Evolutionary conservation across 2,113 vertebrate species (phyloP), one percentile per base, ranked within the genome.

Genomic region (Ceyx margarethae): DNA sequence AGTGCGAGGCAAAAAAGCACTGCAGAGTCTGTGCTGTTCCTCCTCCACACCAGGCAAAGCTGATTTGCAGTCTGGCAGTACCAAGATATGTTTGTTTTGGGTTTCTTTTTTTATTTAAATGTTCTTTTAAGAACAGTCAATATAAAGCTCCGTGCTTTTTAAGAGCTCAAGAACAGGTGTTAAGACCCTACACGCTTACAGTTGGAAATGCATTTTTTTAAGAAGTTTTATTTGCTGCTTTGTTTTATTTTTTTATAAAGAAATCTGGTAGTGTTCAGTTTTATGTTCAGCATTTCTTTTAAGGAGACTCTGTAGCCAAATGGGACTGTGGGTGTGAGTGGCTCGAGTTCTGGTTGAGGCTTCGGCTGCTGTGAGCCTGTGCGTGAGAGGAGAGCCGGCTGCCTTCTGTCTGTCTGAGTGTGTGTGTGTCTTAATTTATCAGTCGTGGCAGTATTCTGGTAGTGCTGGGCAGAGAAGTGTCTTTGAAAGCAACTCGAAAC

Each of bases 221-320:
- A 91, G 40, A 67, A 43, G 73, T 91, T 84, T 88, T 91, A 79
- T 81, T 94, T 91, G 94, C 90, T 95, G 95, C 93, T 96, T 95
- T 12, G 9, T 84, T 35, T 26, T 53, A 53, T 91, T 89, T 84
- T 88, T 91, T 90, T 95, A 87, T 67, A 95, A 94, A 95, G 78
- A 91, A 75, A 64, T 78, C 54, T 15, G 8, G 19, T 91, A 80
- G 90, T 18, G 25, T 96, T 92, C 74, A 17, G 71, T 94, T 95
- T 85, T 53, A 83, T 3, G 40, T 94, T 96, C 79, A 89, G 92
- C 95, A 95, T 96, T 96, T 96, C 95, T 96, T 95, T 73, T 81
- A 53, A 85, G 91, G 80, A 87, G 85, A 79, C 87, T 92, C 78
- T 67, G 81, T 78, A 92, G 95, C 89, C 94, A 90, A 91, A 85